Base-by-base conservation (phyloP, 2,888 invertebrate species). In the Lasioglossum lativentre region DNA sequence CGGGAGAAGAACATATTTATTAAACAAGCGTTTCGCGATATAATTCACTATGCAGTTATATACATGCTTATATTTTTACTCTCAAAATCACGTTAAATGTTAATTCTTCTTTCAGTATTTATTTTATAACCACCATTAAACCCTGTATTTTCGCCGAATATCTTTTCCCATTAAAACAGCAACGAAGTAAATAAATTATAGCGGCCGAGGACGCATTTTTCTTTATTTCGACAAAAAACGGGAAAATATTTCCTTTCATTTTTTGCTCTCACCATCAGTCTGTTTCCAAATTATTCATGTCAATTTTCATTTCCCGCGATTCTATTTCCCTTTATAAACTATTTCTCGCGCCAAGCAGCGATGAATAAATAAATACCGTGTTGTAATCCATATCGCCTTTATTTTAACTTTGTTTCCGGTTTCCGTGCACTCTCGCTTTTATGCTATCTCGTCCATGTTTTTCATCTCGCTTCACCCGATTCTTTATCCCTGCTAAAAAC, bases 281-380 rank as follows among this genome's bases (percentile, higher is more conserved):
- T 4, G 68, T 68, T 68, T 38, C 34, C 38, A 19, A 38, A 68
- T 68, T 68, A 68, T 68, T 68, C 68, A 38, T 38, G 68, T 38
- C 34, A 38, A 34, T 68, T 38, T 38, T 38, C 34, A 68, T 68
- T 34, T 68, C 8, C 4, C 38, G 1, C 34, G 34, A 34, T 68
- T 38, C 38, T 23, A 68, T 38, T 68, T 3, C 19, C 66, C 30
- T 34, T 38, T 2, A 34, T 23, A 12, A 68, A 68, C 66, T 23
- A 68, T 34, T 38, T 19, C 30, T 10, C 38, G 38, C 34, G 19
- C 19, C 27, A 27, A 63, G 3, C 34, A 8, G 1, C 66, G 38
- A 34, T 19, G 66, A 68, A 19, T 38, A 23, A 68, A 68, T 66
- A 38, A 38, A 68, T 34, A 38, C 4, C 34, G 34, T 1, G 6